Conservation (phyloP, 2,113 vertebrate genomes). For the Crypturellus undulatus region DNA sequence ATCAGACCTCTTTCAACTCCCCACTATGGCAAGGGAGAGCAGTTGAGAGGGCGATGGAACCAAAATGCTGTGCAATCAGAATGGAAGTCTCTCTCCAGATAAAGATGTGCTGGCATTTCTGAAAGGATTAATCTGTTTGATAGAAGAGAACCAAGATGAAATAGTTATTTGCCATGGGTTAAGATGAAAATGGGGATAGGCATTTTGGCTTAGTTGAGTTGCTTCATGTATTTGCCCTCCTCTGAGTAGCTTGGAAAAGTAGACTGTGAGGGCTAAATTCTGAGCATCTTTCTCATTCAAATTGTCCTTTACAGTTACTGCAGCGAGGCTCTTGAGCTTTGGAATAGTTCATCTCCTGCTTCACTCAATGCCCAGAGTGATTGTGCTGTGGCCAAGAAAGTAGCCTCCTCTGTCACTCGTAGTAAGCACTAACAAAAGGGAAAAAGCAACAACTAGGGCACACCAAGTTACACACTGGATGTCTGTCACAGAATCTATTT, state of each 20-base stretch:
- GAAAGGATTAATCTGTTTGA: background rate
- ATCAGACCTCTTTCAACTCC: background rate
- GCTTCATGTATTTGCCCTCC: background rate
- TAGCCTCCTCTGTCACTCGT: background rate
- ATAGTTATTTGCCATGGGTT: background rate
- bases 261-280: background rate
- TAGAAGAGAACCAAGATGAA: background rate
- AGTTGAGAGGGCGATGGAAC: background rate
- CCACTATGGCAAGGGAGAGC: background rate
- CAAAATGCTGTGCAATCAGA: background rate
- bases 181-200: background rate
- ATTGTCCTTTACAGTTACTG: background rate
- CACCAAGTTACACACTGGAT: fast-evolving
- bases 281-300: background rate
- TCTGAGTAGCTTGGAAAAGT: background rate
- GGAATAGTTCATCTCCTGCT: constrained; percentile 7
- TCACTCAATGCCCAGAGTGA: background rate
- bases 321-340: constrained; percentile 32
- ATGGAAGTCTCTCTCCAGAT: background rate
- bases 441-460: background rate
- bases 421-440: background rate
- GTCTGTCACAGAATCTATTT: background rate
- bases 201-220: background rate
- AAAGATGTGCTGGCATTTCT: background rate
- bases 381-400: background rate